Conservation (phyloP, 2,888 invertebrate genomes). For the Sinopyrophorus schimmeli region DNA sequence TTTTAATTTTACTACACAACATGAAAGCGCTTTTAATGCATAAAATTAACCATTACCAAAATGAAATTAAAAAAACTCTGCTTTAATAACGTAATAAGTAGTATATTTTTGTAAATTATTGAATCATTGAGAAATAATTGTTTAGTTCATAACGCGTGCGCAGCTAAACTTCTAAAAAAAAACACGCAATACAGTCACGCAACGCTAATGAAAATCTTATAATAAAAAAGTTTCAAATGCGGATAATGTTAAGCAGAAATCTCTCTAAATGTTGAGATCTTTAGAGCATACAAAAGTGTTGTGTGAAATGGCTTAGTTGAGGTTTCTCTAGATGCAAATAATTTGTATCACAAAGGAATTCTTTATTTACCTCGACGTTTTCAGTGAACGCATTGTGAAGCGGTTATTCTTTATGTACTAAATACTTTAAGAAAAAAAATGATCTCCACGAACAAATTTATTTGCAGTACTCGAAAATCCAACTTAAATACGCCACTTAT, state of each 20-base stretch:
- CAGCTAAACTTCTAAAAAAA: conserved; percentile 11
- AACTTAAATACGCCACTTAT: too few relatives aligned
- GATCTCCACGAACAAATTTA: too few relatives aligned
- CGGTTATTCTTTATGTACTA: too few relatives aligned
- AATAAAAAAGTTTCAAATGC: conserved; percentile 21
- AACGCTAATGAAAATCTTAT: conserved; percentile 31
- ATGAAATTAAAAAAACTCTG: conserved; percentile 19
- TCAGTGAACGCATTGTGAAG: too few relatives aligned
- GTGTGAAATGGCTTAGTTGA: conserved; percentile 11
- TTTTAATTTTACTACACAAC: conserved; percentile 19
- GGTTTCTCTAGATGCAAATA: conserved; percentile 8
- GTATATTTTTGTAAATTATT: conserved; percentile 26
- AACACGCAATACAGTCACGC: conserved; percentile 31
- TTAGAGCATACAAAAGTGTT: background rate
- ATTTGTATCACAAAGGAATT: too few relatives aligned
- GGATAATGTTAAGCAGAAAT: conserved; percentile 18
- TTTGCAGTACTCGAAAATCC: too few relatives aligned
- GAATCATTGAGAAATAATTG: conserved; percentile 29
- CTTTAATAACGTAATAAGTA: conserved; percentile 20
- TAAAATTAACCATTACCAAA: conserved; percentile 19
- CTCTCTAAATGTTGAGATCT: conserved; percentile 17
- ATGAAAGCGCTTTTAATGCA: conserved; percentile 24
- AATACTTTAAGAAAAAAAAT: too few relatives aligned
- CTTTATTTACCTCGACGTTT: too few relatives aligned
- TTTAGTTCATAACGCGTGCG: conserved; percentile 28